Conservation (phyloP, 2,113 vertebrate genomes). For the Elaphurus davidianus region DNA sequence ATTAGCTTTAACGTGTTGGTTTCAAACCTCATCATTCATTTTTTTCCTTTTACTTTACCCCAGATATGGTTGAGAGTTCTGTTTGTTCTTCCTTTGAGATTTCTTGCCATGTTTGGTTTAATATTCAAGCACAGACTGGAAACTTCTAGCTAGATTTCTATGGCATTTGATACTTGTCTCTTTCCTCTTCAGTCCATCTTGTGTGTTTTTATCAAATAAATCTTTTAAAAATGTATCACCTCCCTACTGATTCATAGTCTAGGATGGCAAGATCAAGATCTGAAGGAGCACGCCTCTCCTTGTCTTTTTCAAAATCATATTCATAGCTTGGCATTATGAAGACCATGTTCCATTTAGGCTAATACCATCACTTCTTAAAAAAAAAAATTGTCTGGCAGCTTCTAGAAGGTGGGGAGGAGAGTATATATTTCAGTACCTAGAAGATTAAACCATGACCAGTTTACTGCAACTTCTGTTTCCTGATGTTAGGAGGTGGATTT, state of each 20-base stretch:
- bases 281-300: neutral
- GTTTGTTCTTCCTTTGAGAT: neutral
- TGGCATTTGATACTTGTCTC: neutral
- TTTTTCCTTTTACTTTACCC: neutral
- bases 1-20: neutral
- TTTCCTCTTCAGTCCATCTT: neutral
- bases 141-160: neutral
- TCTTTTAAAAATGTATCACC: neutral
- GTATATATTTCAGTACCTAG: neutral
- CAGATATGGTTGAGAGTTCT: neutral
- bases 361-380: neutral
- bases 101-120: neutral
- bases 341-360: neutral
- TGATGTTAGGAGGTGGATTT: neutral
- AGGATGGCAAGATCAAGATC: neutral
- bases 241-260: neutral
- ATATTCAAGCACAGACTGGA: neutral
- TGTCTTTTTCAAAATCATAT: neutral
- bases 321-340: neutral
- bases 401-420: neutral
- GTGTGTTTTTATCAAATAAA: neutral
- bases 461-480: neutral
- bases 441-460: neutral
- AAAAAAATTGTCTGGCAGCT: neutral
- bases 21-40: neutral